A percentile compares a stretch with the other conserved stretches of the same genome.
Evolutionary conservation across 2,888 invertebrate genomes (phyloP).

Genomic region (Drosophila nr. perissopoda): DNA sequence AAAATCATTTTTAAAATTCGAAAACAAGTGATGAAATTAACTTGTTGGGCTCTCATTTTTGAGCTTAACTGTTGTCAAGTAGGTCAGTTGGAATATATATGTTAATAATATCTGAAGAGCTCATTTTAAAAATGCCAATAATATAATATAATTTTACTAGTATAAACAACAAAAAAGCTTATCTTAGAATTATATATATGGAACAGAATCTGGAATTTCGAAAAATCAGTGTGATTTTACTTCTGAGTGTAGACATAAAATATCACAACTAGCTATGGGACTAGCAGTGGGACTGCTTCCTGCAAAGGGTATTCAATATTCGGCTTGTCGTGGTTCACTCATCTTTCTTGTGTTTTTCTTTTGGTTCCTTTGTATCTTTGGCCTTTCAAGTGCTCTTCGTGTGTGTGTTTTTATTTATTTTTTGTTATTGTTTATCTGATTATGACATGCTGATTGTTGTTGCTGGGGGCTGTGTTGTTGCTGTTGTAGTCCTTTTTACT

Average conservation of each 20-base stretch:
- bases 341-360: constrained; percentile 19
- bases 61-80: too few relatives aligned
- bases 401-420: neutral
- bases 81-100: too few relatives aligned
- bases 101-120: too few relatives aligned
- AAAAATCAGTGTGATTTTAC: neutral
- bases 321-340: neutral
- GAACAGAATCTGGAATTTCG: neutral
- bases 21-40: too few relatives aligned
- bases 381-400: constrained; percentile 11
- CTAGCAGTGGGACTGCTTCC: neutral
- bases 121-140: too few relatives aligned
- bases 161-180: neutral
- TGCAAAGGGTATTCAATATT: neutral
- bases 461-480: constrained; percentile 12
- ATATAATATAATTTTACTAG: too few relatives aligned
- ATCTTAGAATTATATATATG: neutral
- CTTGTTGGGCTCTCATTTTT: too few relatives aligned
- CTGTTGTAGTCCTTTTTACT: constrained; percentile 6
- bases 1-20: too few relatives aligned
- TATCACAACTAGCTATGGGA: neutral
- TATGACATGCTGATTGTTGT: constrained; percentile 13
- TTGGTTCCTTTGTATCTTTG: neutral
- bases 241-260: neutral
- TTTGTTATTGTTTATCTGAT: constrained; percentile 3